Conservation (phyloP, 2,797 vertebrate genomes). For the Poeciliopsis gracilis region DNA sequence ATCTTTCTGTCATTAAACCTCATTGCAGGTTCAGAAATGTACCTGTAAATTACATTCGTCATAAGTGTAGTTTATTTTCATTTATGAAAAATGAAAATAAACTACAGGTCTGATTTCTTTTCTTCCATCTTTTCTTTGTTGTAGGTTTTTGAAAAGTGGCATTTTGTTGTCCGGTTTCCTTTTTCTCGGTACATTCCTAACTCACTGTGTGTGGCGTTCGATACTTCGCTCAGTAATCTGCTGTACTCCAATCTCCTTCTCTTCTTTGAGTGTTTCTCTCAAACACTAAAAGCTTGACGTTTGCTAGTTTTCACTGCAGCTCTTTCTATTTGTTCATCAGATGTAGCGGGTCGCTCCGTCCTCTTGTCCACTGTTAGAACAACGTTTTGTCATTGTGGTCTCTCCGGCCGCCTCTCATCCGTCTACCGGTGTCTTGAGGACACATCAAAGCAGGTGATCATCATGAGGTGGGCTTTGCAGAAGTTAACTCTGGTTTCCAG, state of each 20-base stretch:
- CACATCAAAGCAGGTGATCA: constrained; percentile 98
- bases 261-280: constrained; percentile 26
- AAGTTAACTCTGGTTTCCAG: constrained; percentile 97
- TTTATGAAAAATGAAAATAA: too few species aligned
- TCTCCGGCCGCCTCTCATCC: constrained; percentile 10
- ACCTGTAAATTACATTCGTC: too few species aligned
- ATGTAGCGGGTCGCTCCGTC: constrained; percentile 15
- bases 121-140: constrained; percentile 13
- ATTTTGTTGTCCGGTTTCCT: background rate
- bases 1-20: constrained; percentile 40
- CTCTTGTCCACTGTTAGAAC: constrained; percentile 5
- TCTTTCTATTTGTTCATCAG: constrained; percentile 23
- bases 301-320: constrained; percentile 10
- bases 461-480: constrained; percentile 99
- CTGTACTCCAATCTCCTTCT: background rate
- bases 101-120: constrained; percentile 1
- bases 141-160: background rate
- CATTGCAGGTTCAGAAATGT: constrained; percentile 28
- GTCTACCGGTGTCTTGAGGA: constrained; percentile 89
- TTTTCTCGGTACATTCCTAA: background rate
- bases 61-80: too few species aligned
- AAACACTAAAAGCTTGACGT: constrained; percentile 22
- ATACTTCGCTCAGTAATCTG: background rate
- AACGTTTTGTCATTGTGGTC: background rate
- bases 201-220: background rate